Base-by-base conservation (phyloP, 2,888 invertebrate species). In the Troilus luridus region DNA sequence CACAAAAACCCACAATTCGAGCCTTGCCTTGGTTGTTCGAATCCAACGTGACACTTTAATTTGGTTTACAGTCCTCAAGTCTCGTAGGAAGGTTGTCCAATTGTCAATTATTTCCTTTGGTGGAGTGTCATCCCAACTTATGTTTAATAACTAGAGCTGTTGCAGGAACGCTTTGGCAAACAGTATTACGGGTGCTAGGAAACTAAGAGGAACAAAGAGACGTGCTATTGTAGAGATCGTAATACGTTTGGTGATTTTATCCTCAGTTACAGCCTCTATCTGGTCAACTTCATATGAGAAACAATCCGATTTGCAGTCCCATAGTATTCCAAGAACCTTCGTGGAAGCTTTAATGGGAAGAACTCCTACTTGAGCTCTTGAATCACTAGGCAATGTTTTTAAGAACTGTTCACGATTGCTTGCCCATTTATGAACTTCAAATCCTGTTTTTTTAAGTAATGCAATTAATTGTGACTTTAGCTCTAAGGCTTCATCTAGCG, bases 181-280 rank as follows among this genome's bases (percentile, higher is more conserved):
- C 67, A 67, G 67, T 67, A 67, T 67, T 67, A 67, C 67, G 67
- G 67, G 67, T 67, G 67, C 67, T 67, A 67, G 67, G 8, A 67
- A 24, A 67, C 67, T 12, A 7, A 67, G 67, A 67, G 67, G 67
- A 67, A 10, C 21, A 67, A 67, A 67, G 67, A 67, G 67, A 67
- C 24, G 67, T 67, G 67, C 56, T 56, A 56, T 56, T 56, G 56
- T 56, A 10, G 56, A 56, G 56, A 56, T 6, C 56, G 10, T 56
- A 9, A 10, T 56, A 56, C 56, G 56, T 56, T 56, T 56, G 56
- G 56, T 56, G 56, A 56, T 56, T 56, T 56, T 56, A 10, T 56
- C 56, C 10, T 56, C 56, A 10, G 56, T 56, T 6, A 56, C 56
- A 9, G 56, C 6, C 6, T 56, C 56, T 11, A 67, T 12, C 67